Conservation (phyloP, 2,888 invertebrate genomes). For the Mythimna pallens region DNA sequence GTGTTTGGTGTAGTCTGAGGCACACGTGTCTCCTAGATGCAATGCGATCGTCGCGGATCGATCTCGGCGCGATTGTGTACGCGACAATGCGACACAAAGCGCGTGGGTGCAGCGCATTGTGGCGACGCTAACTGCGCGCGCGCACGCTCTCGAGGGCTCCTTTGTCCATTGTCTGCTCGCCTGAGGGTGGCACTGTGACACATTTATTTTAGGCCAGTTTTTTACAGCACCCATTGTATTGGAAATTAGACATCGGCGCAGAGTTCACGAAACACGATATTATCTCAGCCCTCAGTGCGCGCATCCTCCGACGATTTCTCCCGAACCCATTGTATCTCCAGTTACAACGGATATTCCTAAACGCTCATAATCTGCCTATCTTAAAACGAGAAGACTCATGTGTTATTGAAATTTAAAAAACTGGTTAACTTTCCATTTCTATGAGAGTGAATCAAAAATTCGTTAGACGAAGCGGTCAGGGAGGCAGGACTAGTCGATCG, state of each 20-base stretch:
- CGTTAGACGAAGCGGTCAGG: slow-evolving; percentile 74
- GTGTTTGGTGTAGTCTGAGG: slow-evolving; percentile 70
- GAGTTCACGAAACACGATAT: slow-evolving; percentile 89
- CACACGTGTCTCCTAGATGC: slow-evolving; percentile 70
- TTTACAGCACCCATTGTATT: slow-evolving; percentile 89
- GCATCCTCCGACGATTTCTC: slow-evolving; percentile 83
- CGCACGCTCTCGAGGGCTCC: slow-evolving; percentile 77
- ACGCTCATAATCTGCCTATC: slow-evolving; percentile 66
- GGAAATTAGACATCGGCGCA: slow-evolving; percentile 88
- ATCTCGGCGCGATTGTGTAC: slow-evolving; percentile 80
- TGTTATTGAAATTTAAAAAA: slow-evolving; percentile 80
- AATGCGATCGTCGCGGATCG: slow-evolving; percentile 74
- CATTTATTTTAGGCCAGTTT: slow-evolving; percentile 89
- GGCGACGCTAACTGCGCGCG: slow-evolving; percentile 78
- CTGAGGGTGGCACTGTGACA: slow-evolving; percentile 89
- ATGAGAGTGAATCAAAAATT: slow-evolving; percentile 77
- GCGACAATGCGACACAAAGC: slow-evolving; percentile 75
- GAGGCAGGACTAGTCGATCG: slow-evolving; percentile 75
- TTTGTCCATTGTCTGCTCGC: slow-evolving; percentile 88
- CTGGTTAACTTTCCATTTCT: slow-evolving; percentile 88
- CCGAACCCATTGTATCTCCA: slow-evolving; percentile 77
- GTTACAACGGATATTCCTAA: slow-evolving; percentile 75
- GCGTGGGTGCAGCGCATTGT: slow-evolving; percentile 85
- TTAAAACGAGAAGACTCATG: slow-evolving; percentile 59
- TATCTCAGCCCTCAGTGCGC: slow-evolving; percentile 81